phyloP scores from a whole-genome alignment of 2,888 invertebrate species.

The Megaustenia siamemsis region DNA sequence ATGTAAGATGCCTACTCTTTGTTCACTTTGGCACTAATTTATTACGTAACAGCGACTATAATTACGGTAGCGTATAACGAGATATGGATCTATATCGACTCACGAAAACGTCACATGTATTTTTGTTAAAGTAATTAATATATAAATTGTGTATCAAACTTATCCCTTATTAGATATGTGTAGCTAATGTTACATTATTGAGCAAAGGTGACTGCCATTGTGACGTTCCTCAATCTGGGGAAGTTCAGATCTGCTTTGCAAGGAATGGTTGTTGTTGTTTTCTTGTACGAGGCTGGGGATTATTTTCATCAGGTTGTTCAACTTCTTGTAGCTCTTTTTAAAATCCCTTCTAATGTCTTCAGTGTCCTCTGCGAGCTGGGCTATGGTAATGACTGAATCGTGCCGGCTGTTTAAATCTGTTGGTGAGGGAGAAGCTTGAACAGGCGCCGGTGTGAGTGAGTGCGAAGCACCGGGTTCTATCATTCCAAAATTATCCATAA shows the following conservation, averaged over 20 bases:
- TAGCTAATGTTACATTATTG: slow-evolving; percentile 1
- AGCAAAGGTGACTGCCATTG: not conserved
- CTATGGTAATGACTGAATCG: not conserved
- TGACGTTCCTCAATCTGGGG: no score
- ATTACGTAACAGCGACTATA: no score
- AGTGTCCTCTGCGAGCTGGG: slow-evolving; percentile 32
- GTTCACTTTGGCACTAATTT: no score
- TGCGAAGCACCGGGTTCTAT: not conserved
- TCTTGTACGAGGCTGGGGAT: slow-evolving; percentile 23
- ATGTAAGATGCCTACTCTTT: no score
- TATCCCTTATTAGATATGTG: no score
- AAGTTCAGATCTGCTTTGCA: not conserved
- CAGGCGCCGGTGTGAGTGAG: not conserved
- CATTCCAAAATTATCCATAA: not conserved
- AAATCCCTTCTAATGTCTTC: slow-evolving; percentile 27
- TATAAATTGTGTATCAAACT: no score
- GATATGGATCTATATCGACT: no score
- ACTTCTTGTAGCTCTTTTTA: slow-evolving; percentile 6
- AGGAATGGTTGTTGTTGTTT: slow-evolving; percentile 32
- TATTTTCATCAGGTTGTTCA: slow-evolving; percentile 27
- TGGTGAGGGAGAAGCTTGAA: not conserved
- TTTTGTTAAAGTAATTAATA: no score
- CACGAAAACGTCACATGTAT: no score
- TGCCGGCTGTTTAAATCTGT: not conserved
- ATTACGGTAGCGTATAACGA: no score